These are phyloP conservation scores for Clunio marinus DNA, from an alignment of 2,888 invertebrate genomes.

Conservation along the genomic window DNA sequence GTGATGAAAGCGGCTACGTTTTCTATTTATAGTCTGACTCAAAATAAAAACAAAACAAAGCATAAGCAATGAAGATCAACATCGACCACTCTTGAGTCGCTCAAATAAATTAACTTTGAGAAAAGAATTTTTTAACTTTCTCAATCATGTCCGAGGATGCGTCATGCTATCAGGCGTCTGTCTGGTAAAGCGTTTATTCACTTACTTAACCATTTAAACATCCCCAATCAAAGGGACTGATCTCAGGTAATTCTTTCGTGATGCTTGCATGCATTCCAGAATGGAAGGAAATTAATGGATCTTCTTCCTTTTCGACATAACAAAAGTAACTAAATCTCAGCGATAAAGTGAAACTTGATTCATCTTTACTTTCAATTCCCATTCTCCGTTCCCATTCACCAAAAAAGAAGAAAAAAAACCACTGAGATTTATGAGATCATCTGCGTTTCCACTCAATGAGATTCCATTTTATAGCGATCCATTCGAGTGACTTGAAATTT, in stretches of 20 bases:
- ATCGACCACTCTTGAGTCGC: neutral
- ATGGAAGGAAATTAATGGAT: neutral
- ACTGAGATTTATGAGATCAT: conserved; percentile 35
- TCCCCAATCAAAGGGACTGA: neutral
- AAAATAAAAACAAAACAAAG: neutral
- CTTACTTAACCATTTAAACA: neutral
- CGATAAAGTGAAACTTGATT: conserved; percentile 11
- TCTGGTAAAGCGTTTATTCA: neutral
- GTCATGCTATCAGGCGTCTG: neutral
- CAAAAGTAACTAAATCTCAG: neutral
- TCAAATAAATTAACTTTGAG: neutral
- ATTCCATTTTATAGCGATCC: too few relatives aligned
- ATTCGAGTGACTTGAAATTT: neutral
- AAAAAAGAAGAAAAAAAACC: too few relatives aligned
- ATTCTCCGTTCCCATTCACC: conserved; percentile 2
- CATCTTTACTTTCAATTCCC: neutral
- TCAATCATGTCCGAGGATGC: neutral
- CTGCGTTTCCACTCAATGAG: neutral
- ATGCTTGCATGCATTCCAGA: neutral
- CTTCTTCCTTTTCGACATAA: neutral
- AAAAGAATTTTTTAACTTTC: neutral
- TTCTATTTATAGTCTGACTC: neutral
- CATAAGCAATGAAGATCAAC: neutral
- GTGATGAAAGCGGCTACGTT: neutral
- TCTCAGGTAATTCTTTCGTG: neutral